A percentile compares a stretch with the other conserved stretches of the same genome.
These are phyloP conservation scores for Carassius carassius DNA, from an alignment of 2,113 vertebrate genomes.

Conservation along the genomic window DNA sequence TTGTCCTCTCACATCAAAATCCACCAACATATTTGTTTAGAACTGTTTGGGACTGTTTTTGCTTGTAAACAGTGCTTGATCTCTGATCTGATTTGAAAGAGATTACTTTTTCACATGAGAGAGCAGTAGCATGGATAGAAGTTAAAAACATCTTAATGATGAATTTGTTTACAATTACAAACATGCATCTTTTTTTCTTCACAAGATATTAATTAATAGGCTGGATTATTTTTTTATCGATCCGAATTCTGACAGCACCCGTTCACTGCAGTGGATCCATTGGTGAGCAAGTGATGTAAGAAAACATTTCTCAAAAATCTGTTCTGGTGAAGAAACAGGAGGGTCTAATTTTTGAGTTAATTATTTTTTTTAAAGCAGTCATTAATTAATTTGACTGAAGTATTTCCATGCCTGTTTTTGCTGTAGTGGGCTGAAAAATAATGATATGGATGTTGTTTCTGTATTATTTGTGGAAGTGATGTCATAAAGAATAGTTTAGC, in stretches of 20 bases:
- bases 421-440: conserved; percentile 4
- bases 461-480: conserved; percentile 16
- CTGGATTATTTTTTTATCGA: too few species aligned
- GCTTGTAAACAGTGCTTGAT: too few species aligned
- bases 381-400: background rate
- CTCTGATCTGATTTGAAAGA: background rate
- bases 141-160: too few species aligned
- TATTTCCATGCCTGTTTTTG: conserved; percentile 22
- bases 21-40: too few species aligned
- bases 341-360: background rate
- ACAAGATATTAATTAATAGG: too few species aligned
- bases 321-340: background rate
- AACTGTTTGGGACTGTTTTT: background rate
- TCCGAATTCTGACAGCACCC: too few species aligned
- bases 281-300: background rate
- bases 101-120: too few species aligned
- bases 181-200: too few species aligned
- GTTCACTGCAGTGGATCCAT: background rate
- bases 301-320: background rate
- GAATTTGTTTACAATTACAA: too few species aligned
- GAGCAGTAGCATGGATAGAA: too few species aligned
- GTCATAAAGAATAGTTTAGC: background rate
- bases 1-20: too few species aligned
- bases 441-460: conserved; percentile 41
- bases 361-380: background rate